Evolutionary conservation across 1,140 invertebrate species (phyloP), one percentile per base, ranked within the genome.

Genomic region (Zaprionus tsacasi): DNA sequence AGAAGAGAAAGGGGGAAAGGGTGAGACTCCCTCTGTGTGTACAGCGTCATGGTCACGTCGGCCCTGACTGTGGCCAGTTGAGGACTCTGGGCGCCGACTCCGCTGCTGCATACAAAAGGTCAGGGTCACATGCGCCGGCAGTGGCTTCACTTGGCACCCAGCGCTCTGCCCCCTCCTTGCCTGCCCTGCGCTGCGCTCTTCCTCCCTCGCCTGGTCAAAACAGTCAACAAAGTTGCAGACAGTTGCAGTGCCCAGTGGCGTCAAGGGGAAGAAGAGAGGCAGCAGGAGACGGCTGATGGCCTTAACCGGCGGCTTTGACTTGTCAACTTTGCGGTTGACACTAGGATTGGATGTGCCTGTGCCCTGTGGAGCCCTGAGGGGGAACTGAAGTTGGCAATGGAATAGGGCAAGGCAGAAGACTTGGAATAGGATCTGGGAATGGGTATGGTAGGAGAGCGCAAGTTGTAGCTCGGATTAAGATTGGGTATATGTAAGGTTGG

Each of bases 81-180:
- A 57, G 2, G 40, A 45, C n/a, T 40, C 76, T 87, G 69, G 69
- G 82, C 82, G 82, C 83, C 82, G 82, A 87, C 82, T 87, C 73
- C 82, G 70, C 71, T 68, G 70, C 83, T 79, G 76, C 83, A 88
- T 80, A 88, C 68, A 88, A 86, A 85, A 87, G 82, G 82, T 87
- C 82, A 87, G 27, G 82, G 82, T 50, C 82, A 86, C 76, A 72
- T 43, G 60, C 57, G 70, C 67, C 66, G 69, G 57, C 61, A 54
- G 43, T 6, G n/a, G 40, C 40, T 45, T n/a, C 13, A 30, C 13
- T n/a, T 40, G 13, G n/a, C 36, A 38, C 36, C 11, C 11, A 1
- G 10, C 11, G 2, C 40, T 1, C 7, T 3, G n/a, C n/a, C 27
- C 10, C 40, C 1, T 13, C n/a, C 12, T 7, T 6, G 7, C 40